Conservation (phyloP, 2,113 vertebrate species). For the Gavialis gangeticus region DNA sequence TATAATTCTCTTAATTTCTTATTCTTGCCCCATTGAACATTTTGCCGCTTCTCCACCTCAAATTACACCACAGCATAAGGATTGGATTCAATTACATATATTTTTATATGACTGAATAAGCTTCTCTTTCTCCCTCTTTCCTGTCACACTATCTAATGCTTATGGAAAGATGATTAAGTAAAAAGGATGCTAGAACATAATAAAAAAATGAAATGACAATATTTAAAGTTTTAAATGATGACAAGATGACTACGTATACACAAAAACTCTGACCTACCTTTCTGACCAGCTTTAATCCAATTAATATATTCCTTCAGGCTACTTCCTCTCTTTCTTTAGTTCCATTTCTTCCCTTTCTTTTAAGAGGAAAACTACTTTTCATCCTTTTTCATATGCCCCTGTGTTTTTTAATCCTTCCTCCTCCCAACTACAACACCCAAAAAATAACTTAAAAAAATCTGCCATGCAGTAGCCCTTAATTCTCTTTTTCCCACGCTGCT, state of each 20-base stretch:
- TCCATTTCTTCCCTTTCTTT: background rate
- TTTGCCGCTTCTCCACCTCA: background rate
- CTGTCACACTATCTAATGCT: background rate
- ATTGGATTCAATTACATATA: background rate
- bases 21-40: constrained; percentile 41
- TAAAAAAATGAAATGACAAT: background rate
- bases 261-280: background rate
- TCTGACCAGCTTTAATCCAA: background rate
- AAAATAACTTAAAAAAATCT: background rate
- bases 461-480: background rate
- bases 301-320: too few relatives aligned
- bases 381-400: background rate
- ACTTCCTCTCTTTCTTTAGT: background rate
- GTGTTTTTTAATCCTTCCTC: background rate
- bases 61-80: background rate
- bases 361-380: background rate
- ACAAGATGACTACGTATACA: background rate
- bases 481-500: background rate
- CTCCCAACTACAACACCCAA: background rate
- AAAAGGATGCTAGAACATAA: background rate
- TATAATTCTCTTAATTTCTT: background rate
- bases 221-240: background rate
- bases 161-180: background rate
- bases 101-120: background rate
- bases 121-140: background rate